Percentiles rank a stretch among this genome's conserved stretches.
Evolutionary conservation across 1,140 invertebrate species (phyloP).

Genomic region (Pseudomyrmex sp.): DNA sequence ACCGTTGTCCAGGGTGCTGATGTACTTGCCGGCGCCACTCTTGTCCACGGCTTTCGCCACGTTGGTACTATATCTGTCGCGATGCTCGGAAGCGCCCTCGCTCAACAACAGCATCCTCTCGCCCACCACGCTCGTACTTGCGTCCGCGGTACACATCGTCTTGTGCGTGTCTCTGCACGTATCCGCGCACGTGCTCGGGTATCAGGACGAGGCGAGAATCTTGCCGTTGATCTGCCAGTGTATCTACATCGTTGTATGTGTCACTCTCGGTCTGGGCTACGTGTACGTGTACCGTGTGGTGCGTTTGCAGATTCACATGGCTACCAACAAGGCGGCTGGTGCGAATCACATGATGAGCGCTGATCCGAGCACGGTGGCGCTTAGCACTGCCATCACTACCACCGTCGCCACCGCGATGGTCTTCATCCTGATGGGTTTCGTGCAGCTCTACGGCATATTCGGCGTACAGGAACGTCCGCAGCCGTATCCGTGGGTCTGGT

Average conservation of each 20-base stretch:
- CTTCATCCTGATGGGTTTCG: slow-evolving; percentile 91
- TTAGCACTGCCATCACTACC: slow-evolving; percentile 92
- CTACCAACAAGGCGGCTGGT: slow-evolving; percentile 78
- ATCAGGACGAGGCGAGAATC: slow-evolving; percentile 84
- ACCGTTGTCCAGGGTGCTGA: slow-evolving; percentile 92
- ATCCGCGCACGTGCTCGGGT: slow-evolving; percentile 86
- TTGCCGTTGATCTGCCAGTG: slow-evolving; percentile 92
- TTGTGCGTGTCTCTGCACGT: slow-evolving; percentile 93
- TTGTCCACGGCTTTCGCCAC: slow-evolving; percentile 94
- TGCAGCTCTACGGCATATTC: slow-evolving; percentile 94
- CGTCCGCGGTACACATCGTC: slow-evolving; percentile 90
- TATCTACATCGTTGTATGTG: slow-evolving; percentile 91
- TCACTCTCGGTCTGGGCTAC: slow-evolving; percentile 93
- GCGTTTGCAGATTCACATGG: slow-evolving; percentile 79
- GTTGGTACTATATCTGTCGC: slow-evolving; percentile 93
- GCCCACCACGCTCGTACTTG: slow-evolving; percentile 90
- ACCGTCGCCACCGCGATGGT: slow-evolving; percentile 93
- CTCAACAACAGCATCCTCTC: slow-evolving; percentile 88
- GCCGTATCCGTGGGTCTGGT: slow-evolving; percentile 92
- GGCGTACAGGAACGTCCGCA: slow-evolving; percentile 87
- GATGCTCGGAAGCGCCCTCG: slow-evolving; percentile 87
- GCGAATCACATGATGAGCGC: slow-evolving; percentile 78
- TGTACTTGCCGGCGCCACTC: slow-evolving; percentile 93
- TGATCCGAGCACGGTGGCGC: slow-evolving; percentile 82
- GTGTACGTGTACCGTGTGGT: slow-evolving; percentile 91